Evolutionary conservation across 2,797 vertebrate species (phyloP), one percentile per base, ranked within the genome.

Genomic region (Chelon labrosus): DNA sequence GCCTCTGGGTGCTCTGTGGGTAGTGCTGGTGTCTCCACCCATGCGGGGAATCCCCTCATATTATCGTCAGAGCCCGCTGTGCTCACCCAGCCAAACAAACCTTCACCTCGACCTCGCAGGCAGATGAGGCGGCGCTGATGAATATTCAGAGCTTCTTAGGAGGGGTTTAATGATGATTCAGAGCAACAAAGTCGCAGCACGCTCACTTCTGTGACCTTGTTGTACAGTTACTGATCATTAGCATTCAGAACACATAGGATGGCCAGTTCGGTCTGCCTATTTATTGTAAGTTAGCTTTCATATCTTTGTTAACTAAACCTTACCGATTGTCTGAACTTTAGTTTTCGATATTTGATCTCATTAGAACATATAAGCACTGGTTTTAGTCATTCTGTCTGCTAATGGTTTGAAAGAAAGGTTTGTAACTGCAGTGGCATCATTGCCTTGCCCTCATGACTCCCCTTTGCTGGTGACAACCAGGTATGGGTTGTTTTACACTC

Each of bases 61-160:
- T 71, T 69, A 58, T 10, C 16, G 19, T 31, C 49, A 37, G 35
- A 57, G 17, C 51, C 73, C 1, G 46, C 78, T 73, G 79, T 44
- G 61, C 63, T 60, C 47, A n/a, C 11, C 27, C 41, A 42, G 68
- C 65, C 46, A 16, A 39, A 54, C 37, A 22, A 31, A 31, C 50
- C 60, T 57, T 66, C 54, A 46, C 41, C 51, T 53, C 19, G 13
- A 60, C 79, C 65, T 79, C 20, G 4, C 66, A 61, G 65, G 61
- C 58, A 35, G 54, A 70, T 19, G 9, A 9, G 11, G 8, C 67
- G 52, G 73, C 68, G 17, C 49, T 54, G 35, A 80, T 84, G 61
- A 83, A 83, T 80, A 82, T 83, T 80, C 78, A 85, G 31, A 57
- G 62, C 7, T 60, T 27, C 69, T 60, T 44, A 19, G 17, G 35